Percentiles rank a stretch among this genome's conserved stretches.
phyloP scores from a whole-genome alignment of 2,113 vertebrate genomes.

The Brachyistius frenatus region DNA sequence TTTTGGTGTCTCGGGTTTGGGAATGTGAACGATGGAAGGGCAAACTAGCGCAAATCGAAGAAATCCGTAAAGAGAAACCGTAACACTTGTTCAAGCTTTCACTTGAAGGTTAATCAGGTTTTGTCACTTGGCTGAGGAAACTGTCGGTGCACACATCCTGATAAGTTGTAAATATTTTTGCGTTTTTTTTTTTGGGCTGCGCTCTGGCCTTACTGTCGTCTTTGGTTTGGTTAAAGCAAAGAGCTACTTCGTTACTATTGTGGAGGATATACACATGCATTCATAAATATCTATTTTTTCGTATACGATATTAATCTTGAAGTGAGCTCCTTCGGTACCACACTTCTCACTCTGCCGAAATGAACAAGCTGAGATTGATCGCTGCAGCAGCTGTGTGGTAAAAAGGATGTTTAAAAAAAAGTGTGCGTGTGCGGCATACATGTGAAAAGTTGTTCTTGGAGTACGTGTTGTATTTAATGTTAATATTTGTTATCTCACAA shows the following conservation, averaged over 20 bases:
- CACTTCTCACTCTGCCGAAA: slow-evolving; percentile 57
- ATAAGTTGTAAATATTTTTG: slow-evolving; percentile 74
- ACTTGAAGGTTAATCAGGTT: slow-evolving; percentile 49
- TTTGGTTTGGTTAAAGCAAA: slow-evolving; percentile 42
- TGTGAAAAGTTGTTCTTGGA: slow-evolving; percentile 15
- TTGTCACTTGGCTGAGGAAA: slow-evolving; percentile 33
- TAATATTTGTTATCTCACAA: slow-evolving; percentile 49
- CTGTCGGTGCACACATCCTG: slow-evolving; percentile 27
- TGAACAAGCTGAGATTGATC: slow-evolving; percentile 51
- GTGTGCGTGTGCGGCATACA: not conserved
- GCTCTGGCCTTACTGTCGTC: slow-evolving; percentile 37
- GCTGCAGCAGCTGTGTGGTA: slow-evolving; percentile 28
- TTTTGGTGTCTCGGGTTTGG: slow-evolving; percentile 8
- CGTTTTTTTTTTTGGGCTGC: slow-evolving; percentile 39
- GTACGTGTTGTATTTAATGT: slow-evolving; percentile 63
- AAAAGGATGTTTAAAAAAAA: not conserved
- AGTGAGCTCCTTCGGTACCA: slow-evolving; percentile 61
- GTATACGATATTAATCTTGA: slow-evolving; percentile 55
- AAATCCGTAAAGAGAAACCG: slow-evolving; percentile 29
- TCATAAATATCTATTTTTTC: slow-evolving; percentile 50
- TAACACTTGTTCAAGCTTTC: slow-evolving; percentile 26
- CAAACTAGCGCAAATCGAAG: slow-evolving; percentile 26
- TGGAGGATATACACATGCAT: slow-evolving; percentile 46
- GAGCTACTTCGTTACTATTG: slow-evolving; percentile 34
- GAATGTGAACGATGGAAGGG: slow-evolving; percentile 12